Base-by-base conservation (phyloP, 2,113 vertebrate species). In the Pterophyllum scalare region DNA sequence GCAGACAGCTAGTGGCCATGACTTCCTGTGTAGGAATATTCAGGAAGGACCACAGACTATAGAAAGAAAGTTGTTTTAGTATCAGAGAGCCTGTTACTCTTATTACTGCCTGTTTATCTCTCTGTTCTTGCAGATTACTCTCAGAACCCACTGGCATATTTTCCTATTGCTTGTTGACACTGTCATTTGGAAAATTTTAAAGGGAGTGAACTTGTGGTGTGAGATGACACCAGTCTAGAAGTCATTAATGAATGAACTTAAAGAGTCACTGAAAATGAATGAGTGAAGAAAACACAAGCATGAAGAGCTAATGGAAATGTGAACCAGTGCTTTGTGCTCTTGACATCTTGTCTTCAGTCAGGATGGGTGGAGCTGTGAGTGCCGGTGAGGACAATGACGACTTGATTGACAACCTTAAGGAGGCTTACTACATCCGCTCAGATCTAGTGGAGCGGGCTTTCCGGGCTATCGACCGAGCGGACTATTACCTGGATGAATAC, bases 401-500 rank as follows among this genome's bases (percentile, higher is more conserved):
- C 59, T 93, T 99, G 83, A 98, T 99, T 6, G 98, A 99, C 90
- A 99, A 99, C 87, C 87, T 99, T 94, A 99, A 99, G 88, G 98
- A 99, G 90, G 98, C 98, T 0, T 97, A 98, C 67, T 99, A 99
- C 92, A 99, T 99, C 89, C 96, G 98, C 59, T 97, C 98, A 0
- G 97, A 98, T 52, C 94, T 97, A 92, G 98, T 99, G 33, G 98
- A 99, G 57, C 97, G 96, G 81, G 98, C 98, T 0, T 99, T 99
- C 84, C 93, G 98, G 58, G 98, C 98, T 59, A 96, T 99, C 0
- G 98, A 99, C 88, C 94, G 98, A 0, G 98, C 98, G 0, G 97
- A 99, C 93, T 99, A 99, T 79, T 99, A 99, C 89, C 95, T 99
- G 74, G 98, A 99, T n/a, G 98, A 99, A 75, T 99, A 97, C 91